Conservation (phyloP, 1,140 invertebrate species). For the Drosophila sulfurigaster region DNA sequence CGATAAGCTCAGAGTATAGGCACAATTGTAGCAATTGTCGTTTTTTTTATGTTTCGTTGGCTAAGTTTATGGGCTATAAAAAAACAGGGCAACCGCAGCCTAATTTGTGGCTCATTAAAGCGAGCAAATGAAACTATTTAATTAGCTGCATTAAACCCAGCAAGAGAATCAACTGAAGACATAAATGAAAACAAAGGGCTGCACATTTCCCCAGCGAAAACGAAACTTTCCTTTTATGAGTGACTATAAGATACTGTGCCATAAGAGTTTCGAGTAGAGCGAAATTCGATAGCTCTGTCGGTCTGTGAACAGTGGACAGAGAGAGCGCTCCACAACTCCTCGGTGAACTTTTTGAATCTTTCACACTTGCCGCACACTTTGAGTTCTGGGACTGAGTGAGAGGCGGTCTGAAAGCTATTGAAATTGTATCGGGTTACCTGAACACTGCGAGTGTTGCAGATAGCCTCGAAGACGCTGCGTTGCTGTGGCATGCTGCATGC, state of each 20-base stretch:
- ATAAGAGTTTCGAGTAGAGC: neutral
- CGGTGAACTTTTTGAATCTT: constrained; percentile 65
- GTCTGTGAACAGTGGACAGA: constrained; percentile 3
- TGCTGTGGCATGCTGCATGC: constrained; percentile 48
- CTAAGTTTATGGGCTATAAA: constrained; percentile 59
- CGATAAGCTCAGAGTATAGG: constrained; percentile 7
- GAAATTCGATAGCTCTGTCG: constrained; percentile 74
- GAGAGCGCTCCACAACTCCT: constrained; percentile 29
- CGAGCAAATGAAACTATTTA: constrained; percentile 71
- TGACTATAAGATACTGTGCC: constrained; percentile 10
- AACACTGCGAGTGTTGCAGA: constrained; percentile 59
- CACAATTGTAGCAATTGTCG: constrained; percentile 72
- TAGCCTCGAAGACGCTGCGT: constrained; percentile 31
- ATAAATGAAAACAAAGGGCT: constrained; percentile 38
- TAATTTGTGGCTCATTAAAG: constrained; percentile 67
- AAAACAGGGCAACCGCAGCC: constrained; percentile 53
- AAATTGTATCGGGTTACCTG: constrained; percentile 74
- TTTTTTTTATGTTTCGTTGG: constrained; percentile 41
- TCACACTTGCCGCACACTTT: constrained; percentile 82
- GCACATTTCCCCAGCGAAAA: constrained; percentile 46
- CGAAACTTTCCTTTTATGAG: constrained; percentile 62
- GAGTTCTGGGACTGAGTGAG: constrained; percentile 33
- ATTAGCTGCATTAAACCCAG: constrained; percentile 63
- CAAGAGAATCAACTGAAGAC: constrained; percentile 35
- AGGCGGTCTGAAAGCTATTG: constrained; percentile 58